A percentile compares a stretch with the other conserved stretches of the same genome.
Conservation (phyloP, 2,797 vertebrate genomes). For the Lerista edwardsae region DNA sequence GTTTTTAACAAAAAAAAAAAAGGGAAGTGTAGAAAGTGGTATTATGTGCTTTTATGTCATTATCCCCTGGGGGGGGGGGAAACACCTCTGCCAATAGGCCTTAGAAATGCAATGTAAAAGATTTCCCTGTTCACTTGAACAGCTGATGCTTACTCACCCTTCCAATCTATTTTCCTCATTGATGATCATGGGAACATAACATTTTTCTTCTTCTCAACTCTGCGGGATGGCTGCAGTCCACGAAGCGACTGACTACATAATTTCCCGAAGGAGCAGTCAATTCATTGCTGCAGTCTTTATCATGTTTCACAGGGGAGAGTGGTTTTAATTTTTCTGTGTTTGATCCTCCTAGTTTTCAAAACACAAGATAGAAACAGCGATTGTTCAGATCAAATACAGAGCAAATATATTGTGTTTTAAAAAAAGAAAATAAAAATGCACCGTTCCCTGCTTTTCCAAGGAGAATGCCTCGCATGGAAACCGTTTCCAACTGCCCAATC, state of each 20-base stretch:
- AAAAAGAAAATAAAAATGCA: constrained; percentile 31
- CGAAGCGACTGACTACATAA: constrained; percentile 41
- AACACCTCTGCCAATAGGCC: too few relatives aligned
- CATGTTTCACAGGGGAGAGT: constrained; percentile 54
- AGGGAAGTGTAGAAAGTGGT: too few relatives aligned
- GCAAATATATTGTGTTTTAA: constrained; percentile 22
- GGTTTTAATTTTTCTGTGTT: constrained; percentile 67
- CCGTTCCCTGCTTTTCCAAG: constrained; percentile 49
- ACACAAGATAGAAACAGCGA: constrained; percentile 53
- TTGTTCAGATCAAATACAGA: constrained; percentile 58
- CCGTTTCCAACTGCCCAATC: constrained; percentile 1
- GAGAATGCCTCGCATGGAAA: constrained; percentile 32
- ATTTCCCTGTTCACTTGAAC: too few relatives aligned
- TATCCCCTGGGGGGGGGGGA: too few relatives aligned
- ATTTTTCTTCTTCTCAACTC: constrained; percentile 24
- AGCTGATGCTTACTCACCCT: too few relatives aligned
- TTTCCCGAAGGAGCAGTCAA: constrained; percentile 56
- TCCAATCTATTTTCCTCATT: not conserved
- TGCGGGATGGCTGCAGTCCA: constrained; percentile 32
- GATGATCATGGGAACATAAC: constrained; percentile 34
- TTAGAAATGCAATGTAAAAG: too few relatives aligned
- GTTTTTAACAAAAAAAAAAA: too few relatives aligned
- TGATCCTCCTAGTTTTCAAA: constrained; percentile 56
- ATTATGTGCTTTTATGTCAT: too few relatives aligned
- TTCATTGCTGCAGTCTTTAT: constrained; percentile 60